Conservation (phyloP, 2,113 vertebrate species). For the Mormoops blainvillei region DNA sequence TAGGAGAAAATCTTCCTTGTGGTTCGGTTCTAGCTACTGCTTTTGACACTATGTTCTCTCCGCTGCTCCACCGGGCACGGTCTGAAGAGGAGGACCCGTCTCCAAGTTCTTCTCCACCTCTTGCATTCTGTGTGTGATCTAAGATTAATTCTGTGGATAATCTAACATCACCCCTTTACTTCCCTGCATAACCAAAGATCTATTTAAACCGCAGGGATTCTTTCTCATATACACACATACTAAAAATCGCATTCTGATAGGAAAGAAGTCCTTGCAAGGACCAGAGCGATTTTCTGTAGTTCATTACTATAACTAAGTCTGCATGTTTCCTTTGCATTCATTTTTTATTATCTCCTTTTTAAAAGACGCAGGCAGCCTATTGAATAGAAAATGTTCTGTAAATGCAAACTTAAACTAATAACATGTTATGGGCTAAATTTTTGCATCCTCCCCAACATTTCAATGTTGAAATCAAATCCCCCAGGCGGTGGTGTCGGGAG, state of each 20-base stretch:
- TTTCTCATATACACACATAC: background rate
- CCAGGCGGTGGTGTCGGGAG: background rate
- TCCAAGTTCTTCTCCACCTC: background rate
- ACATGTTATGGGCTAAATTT: background rate
- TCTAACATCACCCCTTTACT: background rate
- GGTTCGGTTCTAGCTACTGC: background rate
- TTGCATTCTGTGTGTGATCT: background rate
- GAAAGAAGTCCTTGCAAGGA: background rate
- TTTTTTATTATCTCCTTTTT: background rate
- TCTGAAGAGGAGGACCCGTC: background rate
- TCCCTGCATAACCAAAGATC: background rate
- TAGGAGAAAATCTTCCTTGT: background rate
- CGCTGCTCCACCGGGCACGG: accelerated
- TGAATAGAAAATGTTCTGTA: background rate
- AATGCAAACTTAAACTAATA: background rate
- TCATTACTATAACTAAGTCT: background rate
- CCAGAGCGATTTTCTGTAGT: background rate
- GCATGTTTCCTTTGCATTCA: background rate
- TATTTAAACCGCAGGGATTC: background rate
- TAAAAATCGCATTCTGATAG: background rate
- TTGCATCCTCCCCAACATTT: background rate
- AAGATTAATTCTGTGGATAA: background rate
- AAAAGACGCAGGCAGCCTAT: background rate
- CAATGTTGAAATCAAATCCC: background rate
- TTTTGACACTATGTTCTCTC: background rate